A percentile compares a stretch with the other conserved stretches of the same genome.
Evolutionary conservation across 2,888 invertebrate species (phyloP).

Genomic region (Sialis fuliginosa): DNA sequence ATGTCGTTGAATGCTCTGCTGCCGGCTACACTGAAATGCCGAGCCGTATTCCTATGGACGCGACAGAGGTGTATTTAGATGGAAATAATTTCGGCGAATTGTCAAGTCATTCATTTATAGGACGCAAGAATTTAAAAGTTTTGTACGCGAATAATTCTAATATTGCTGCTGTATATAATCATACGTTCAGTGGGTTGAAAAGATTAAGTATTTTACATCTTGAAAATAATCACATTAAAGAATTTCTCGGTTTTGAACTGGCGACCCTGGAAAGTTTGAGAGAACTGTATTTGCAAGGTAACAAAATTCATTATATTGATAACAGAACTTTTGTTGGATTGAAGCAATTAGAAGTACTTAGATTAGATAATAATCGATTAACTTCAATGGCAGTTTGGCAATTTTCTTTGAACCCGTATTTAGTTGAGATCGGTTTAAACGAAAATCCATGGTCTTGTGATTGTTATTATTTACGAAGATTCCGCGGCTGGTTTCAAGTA

Average conservation of each 20-base stretch:
- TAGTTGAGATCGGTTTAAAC: conserved; percentile 69
- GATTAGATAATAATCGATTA: conserved; percentile 70
- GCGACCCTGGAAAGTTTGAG: conserved; percentile 63
- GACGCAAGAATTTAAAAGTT: conserved; percentile 74
- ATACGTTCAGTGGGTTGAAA: conserved; percentile 76
- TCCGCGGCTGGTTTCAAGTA: conserved; percentile 60
- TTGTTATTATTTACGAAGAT: conserved; percentile 65
- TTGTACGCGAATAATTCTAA: conserved; percentile 79
- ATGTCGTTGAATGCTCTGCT: conserved; percentile 79
- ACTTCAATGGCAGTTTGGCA: conserved; percentile 75
- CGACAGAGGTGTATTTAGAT: conserved; percentile 85
- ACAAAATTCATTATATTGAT: conserved; percentile 64
- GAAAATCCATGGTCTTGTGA: conserved; percentile 86
- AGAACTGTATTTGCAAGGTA: conserved; percentile 76
- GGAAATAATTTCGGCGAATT: conserved; percentile 79
- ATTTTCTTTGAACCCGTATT: conserved; percentile 63
- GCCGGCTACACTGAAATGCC: conserved; percentile 70
- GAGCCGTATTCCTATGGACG: conserved; percentile 83
- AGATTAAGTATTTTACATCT: conserved; percentile 65
- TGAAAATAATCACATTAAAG: conserved; percentile 69
- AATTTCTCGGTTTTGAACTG: conserved; percentile 67
- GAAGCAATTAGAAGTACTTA: conserved; percentile 65
- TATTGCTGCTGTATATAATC: conserved; percentile 69
- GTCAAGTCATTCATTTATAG: conserved; percentile 78
- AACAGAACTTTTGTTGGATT: conserved; percentile 70